phyloP scores from a whole-genome alignment of 2,888 invertebrate genomes.

The Furcula furcula region DNA sequence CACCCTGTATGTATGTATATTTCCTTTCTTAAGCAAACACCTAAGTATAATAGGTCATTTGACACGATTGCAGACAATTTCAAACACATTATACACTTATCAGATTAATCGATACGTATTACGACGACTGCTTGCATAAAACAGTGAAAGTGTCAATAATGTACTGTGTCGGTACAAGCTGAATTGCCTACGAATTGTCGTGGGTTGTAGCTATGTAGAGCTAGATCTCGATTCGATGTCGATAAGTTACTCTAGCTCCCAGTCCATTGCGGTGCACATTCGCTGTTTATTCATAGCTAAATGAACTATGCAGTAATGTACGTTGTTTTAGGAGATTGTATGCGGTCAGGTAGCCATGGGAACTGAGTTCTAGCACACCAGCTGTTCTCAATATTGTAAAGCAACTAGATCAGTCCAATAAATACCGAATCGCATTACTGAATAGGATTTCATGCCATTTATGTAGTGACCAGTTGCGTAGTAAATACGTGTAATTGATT shows the following conservation, averaged over 20 bases:
- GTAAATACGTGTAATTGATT: slow-evolving; percentile 22
- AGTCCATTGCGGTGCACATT: slow-evolving; percentile 16
- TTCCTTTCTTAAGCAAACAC: slow-evolving; percentile 8
- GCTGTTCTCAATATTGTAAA: slow-evolving; percentile 53
- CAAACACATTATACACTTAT: slow-evolving; percentile 4
- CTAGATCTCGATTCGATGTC: slow-evolving; percentile 22
- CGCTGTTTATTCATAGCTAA: background rate
- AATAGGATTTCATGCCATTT: slow-evolving; percentile 53
- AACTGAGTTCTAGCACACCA: slow-evolving; percentile 44
- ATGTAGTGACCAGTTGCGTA: slow-evolving; percentile 46
- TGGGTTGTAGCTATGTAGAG: slow-evolving; percentile 22
- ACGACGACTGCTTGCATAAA: slow-evolving; percentile 11
- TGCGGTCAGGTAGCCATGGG: slow-evolving; percentile 41
- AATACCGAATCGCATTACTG: slow-evolving; percentile 67
- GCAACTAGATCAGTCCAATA: slow-evolving; percentile 61
- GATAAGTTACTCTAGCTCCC: slow-evolving; percentile 8
- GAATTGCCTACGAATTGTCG: slow-evolving; percentile 25
- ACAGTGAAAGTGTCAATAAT: slow-evolving; percentile 39
- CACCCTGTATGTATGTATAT: too few species aligned
- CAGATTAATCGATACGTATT: slow-evolving; percentile 4
- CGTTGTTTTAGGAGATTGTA: slow-evolving; percentile 11
- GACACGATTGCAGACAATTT: background rate
- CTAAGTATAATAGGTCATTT: slow-evolving; percentile 1
- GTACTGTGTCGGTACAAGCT: slow-evolving; percentile 11
- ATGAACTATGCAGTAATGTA: slow-evolving; percentile 13